Evolutionary conservation across 2,797 vertebrate species (phyloP).

Genomic region (Fundulus diaphanus): DNA sequence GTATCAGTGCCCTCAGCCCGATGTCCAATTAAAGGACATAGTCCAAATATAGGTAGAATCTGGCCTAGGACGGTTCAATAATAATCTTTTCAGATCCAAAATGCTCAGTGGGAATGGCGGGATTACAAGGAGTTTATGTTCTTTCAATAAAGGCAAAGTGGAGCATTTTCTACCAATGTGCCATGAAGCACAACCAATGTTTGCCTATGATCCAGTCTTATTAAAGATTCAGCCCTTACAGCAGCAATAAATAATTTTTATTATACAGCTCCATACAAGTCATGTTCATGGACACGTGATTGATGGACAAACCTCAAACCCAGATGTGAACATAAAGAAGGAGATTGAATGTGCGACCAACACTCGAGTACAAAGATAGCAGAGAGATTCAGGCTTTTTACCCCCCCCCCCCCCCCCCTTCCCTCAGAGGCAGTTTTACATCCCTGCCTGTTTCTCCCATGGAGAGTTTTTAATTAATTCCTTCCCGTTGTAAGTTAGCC

Average conservation of each 20-base stretch:
- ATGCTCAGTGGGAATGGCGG: not conserved
- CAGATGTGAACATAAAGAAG: slow-evolving; percentile 45
- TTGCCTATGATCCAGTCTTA: too few relatives aligned
- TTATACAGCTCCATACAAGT: not conserved
- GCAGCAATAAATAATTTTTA: not conserved
- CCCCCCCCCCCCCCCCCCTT: too few relatives aligned
- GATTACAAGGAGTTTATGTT: not conserved
- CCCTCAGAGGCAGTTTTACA: slow-evolving; percentile 62
- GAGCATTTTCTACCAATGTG: not conserved
- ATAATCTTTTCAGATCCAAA: not conserved
- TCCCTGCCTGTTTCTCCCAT: slow-evolving; percentile 66
- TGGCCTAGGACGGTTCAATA: too few relatives aligned
- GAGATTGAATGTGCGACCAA: slow-evolving; percentile 39
- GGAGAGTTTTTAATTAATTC: slow-evolving; percentile 79
- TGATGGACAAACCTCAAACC: slow-evolving; percentile 38
- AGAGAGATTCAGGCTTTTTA: slow-evolving; percentile 2
- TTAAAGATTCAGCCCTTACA: not conserved
- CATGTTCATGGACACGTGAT: slow-evolving; percentile 14
- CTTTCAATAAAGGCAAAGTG: not conserved
- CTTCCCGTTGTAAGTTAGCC: slow-evolving; percentile 72
- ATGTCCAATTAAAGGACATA: not conserved
- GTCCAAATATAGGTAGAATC: too few relatives aligned
- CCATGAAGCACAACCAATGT: not conserved
- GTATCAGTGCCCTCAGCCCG: too few relatives aligned
- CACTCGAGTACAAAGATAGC: slow-evolving; percentile 11